phyloP scores from a whole-genome alignment of 92 coral and sea anemone genomes.

The Bergia sp. region DNA sequence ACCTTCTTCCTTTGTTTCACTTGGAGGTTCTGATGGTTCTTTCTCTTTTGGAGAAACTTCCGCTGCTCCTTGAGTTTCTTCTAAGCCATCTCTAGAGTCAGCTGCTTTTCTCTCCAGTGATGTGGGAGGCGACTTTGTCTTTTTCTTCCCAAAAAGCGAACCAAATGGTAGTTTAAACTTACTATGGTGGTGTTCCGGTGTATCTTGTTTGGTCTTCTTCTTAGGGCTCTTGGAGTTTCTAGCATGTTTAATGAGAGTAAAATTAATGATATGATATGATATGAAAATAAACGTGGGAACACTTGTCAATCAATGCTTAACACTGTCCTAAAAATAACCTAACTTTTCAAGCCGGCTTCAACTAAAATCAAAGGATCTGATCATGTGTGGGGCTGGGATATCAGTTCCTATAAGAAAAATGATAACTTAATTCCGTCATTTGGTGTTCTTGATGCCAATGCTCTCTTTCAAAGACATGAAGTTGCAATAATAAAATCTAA shows the following conservation, averaged over 20 bases:
- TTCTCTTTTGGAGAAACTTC: neutral
- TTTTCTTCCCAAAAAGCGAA: conserved; percentile 54
- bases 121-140: conserved; percentile 10
- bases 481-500: too few species aligned
- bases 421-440: too few species aligned
- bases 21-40: neutral
- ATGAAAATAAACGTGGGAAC: neutral
- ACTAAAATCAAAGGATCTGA: neutral
- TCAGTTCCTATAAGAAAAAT: too few species aligned
- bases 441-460: too few species aligned
- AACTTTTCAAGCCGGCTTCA: neutral
- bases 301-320: neutral
- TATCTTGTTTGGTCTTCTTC: conserved; percentile 34
- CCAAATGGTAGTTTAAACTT: conserved; percentile 55
- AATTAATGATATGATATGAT: neutral
- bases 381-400: neutral
- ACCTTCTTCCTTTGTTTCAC: neutral
- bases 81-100: conserved; percentile 20
- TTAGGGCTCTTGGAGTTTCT: conserved; percentile 16
- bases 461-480: too few species aligned
- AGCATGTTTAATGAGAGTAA: neutral
- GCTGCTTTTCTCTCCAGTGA: conserved; percentile 9
- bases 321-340: too few species aligned
- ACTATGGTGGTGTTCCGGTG: conserved; percentile 29
- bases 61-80: conserved; percentile 1